A percentile compares a stretch with the other conserved stretches of the same genome.
Evolutionary conservation across 2,113 vertebrate genomes (phyloP).

Genomic region (Motacilla tschutschensis): DNA sequence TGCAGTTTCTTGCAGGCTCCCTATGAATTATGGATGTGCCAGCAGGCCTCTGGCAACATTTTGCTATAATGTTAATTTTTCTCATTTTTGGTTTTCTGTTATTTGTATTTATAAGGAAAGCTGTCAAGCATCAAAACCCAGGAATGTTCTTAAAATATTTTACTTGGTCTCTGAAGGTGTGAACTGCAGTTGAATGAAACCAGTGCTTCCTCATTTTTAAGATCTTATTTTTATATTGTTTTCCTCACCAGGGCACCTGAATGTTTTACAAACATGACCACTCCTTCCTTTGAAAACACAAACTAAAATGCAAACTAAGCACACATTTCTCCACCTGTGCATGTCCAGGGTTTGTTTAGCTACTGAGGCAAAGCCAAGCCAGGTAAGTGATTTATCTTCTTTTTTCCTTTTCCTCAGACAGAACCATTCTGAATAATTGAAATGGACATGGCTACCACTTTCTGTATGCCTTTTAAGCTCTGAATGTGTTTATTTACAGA

Average conservation of each 20-base stretch:
- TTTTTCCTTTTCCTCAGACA: neutral
- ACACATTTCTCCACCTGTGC: neutral
- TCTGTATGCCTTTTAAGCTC: neutral
- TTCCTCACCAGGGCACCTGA: neutral
- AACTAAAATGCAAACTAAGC: neutral
- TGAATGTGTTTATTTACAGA: neutral
- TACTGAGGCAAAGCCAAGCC: neutral
- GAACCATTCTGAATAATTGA: neutral
- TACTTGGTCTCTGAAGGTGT: neutral
- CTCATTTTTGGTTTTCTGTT: neutral
- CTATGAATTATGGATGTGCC: slow-evolving; percentile 34
- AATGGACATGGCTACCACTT: neutral
- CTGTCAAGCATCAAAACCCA: neutral
- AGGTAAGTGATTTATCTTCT: neutral
- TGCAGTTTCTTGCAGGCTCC: neutral
- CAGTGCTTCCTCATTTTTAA: neutral
- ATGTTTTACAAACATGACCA: neutral
- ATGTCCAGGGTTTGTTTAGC: neutral
- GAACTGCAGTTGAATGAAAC: neutral
- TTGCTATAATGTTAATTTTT: slow-evolving; percentile 22
- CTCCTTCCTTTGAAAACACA: neutral
- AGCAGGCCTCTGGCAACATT: slow-evolving; percentile 20
- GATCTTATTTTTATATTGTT: neutral
- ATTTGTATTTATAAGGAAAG: slow-evolving; percentile 27
- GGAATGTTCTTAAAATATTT: neutral